Evolutionary conservation across 1,140 invertebrate genomes (phyloP), one percentile per base, ranked within the genome.

Genomic region (Mya arenaria): DNA sequence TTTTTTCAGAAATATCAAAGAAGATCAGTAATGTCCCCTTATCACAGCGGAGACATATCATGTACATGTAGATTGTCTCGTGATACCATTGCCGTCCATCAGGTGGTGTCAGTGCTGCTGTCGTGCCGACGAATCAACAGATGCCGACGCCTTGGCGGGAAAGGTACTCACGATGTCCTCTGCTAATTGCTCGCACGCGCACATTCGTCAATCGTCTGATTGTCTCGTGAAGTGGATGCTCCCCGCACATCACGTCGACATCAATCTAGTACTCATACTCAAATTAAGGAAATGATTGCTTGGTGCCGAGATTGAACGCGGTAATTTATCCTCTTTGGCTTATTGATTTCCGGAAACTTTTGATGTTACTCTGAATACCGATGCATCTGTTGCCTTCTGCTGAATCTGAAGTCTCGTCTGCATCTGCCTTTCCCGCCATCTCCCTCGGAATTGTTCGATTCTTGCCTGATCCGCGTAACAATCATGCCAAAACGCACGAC

Each of bases 361-460:
- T n/a, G n/a, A 36, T 66, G 28, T 65, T 36, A n/a, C n/a, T n/a
- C n/a, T n/a, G 62, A 4, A 19, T 69, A 41, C 65, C 25, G 34
- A 36, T 17, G 39, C 39, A 69, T 69, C 65, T 69, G 65, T 44
- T 69, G 41, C 39, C 36, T 28, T 48, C 65, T 23, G 19, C 23
- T 28, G 25, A 62, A 17, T 4, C 1, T 62, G 25, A 69, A 37
- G 65, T 10, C 19, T 48, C 65, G 44, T 1, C 65, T 69, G 65
- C 65, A 37, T 15, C 39, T n/a, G n/a, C n/a, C n/a, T 69, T 69
- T 69, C 65, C 65, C 65, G 65, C 65, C 36, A 69, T 41, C 17
- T 25, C 17, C 30, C 30, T 28, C 58, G 4, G n/a, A 62, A 17
- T 15, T 4, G 58, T 32, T 62, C 30, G 10, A 13, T 13, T 13